Conservation (phyloP, 1,140 invertebrate genomes). For the Eumaeus atala region DNA sequence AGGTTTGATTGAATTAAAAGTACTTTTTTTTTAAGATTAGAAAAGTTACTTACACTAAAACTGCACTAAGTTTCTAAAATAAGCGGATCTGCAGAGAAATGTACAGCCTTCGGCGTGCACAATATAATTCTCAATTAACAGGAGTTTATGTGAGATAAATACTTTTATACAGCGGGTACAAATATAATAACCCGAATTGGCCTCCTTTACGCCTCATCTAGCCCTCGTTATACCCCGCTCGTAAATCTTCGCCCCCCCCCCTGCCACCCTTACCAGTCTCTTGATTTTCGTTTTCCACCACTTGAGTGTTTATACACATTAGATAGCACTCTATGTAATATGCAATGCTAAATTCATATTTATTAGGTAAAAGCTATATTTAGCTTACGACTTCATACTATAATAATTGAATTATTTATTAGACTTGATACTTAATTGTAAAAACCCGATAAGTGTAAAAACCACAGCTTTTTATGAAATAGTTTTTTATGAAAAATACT, state of each 20-base stretch:
- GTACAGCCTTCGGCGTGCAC: too few relatives aligned
- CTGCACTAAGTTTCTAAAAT: too few relatives aligned
- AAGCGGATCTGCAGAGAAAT: too few relatives aligned
- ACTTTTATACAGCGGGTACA: slow-evolving; percentile 23
- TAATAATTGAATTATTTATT: not conserved
- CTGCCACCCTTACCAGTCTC: slow-evolving; percentile 22
- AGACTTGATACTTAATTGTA: too few relatives aligned
- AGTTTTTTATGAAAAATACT: too few relatives aligned
- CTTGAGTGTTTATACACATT: slow-evolving; percentile 48
- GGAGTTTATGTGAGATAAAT: not conserved
- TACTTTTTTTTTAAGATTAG: too few relatives aligned
- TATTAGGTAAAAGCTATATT: not conserved
- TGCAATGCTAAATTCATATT: slow-evolving; percentile 1
- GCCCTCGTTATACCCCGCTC: slow-evolving; percentile 63
- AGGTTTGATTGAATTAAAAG: too few relatives aligned
- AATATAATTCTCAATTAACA: too few relatives aligned
- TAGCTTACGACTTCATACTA: not conserved
- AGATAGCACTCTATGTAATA: slow-evolving; percentile 2
- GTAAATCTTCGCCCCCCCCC: slow-evolving; percentile 66
- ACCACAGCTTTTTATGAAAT: too few relatives aligned
- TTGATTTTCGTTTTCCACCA: slow-evolving; percentile 39
- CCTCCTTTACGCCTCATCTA: slow-evolving; percentile 71
- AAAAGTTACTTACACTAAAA: too few relatives aligned
- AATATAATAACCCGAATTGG: slow-evolving; percentile 66
- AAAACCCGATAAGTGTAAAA: too few relatives aligned